Percentiles rank a stretch among this genome's conserved stretches.
Conservation (phyloP, 2,113 vertebrate species). For the Ivindomyrus marchei region DNA sequence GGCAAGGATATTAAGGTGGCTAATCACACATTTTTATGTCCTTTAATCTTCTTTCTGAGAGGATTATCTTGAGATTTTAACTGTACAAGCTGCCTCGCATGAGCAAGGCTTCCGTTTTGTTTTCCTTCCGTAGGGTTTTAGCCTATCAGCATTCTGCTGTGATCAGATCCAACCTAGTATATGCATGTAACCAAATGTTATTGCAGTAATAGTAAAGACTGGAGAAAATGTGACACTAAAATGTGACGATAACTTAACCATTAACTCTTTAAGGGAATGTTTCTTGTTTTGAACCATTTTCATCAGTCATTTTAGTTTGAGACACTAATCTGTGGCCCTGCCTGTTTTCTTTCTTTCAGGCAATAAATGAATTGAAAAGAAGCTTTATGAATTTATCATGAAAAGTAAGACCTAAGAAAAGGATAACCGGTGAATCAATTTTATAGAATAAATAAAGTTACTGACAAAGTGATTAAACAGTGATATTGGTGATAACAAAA, state of each 20-base stretch:
- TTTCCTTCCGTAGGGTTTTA: background rate
- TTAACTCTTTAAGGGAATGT: background rate
- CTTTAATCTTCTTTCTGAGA: slow-evolving; percentile 39
- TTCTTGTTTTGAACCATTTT: background rate
- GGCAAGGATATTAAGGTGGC: slow-evolving; percentile 34
- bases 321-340: background rate
- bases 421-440: background rate
- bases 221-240: background rate
- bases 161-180: background rate
- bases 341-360: background rate
- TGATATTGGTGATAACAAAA: background rate
- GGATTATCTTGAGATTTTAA: slow-evolving; percentile 44
- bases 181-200: background rate
- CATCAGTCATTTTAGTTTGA: background rate
- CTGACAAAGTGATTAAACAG: background rate
- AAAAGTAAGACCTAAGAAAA: background rate
- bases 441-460: background rate
- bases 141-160: background rate
- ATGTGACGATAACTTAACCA: background rate
- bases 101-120: background rate
- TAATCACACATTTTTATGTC: slow-evolving; percentile 33
- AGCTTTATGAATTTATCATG: background rate
- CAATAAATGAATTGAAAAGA: background rate
- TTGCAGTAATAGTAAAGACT: background rate
- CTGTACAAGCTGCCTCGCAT: background rate